Base-by-base conservation (phyloP, 2,888 invertebrate species). In the Parnassius smintheus region DNA sequence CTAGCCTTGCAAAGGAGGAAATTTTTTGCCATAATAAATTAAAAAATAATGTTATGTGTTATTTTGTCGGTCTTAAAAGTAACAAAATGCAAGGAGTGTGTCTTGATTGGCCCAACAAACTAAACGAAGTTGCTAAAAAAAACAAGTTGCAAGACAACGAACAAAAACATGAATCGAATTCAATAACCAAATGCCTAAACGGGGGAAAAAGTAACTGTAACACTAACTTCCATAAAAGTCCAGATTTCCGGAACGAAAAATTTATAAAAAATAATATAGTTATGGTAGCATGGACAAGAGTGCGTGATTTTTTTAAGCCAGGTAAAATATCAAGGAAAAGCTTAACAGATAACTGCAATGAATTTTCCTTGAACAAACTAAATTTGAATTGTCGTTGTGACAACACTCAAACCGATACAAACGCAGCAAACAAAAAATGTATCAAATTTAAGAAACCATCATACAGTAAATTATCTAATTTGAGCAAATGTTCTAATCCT, bases 1-100 rank as follows among this genome's bases (percentile, higher is more conserved):
- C 55, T 12, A 10, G 50, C 8, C 18, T 8, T 2, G 8, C 8
- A n/a, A 46, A 56, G 25, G 3, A 3, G 4, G 13, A 60, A 42
- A 50, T 45, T 22, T 13, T 13, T 11, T 44, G 25, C 13, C 22
- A 56, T 18, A 51, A 10, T 50, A 61, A 51, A 41, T 61, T 61
- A 8, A 56, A 51, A 1, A 52, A 13, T 1, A 56, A 61, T n/a
- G 35, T 56, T 9, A 11, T 49, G 11, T 61, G 61, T 52, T 61
- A 35, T 45, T 56, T 46, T 56, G 61, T 56, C 9, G 42, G 18
- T 50, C 35, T 61, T 18, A 51, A 56, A 44, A 55, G n/a, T 10
- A 51, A 53, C 25, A 35, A 45, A 44, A 44, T 18, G 22, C 44
- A 50, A 4, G 50, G 44, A 18, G 11, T 50, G 25, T 56, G 42